Evolutionary conservation across 2,113 vertebrate genomes (phyloP), one percentile per base, ranked within the genome.

Genomic region (Cromileptes altivelis): DNA sequence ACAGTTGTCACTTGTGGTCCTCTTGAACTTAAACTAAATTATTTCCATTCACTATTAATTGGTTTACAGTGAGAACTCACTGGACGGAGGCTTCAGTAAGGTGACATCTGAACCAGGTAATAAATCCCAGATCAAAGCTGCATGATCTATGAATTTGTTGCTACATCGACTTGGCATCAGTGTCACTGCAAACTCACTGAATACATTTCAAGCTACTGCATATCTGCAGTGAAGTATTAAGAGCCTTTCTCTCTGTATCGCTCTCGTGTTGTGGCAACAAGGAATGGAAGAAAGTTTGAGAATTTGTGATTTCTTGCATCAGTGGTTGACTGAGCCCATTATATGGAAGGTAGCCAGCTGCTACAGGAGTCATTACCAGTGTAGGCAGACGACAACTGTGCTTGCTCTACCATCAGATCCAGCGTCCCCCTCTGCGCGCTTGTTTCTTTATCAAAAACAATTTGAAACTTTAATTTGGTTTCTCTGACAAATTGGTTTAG

Each of bases 321-420:
- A 65, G 4, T 80, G 68, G 50, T 33, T 74, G 75, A 53, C 55
- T 60, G 30, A 62, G 78, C 37, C 60, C 56, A 71, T 78, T 83
- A 56, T 40, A 64, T 68, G 37, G 57, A 64, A 55, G 4, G 45
- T 55, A 70, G 57, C 50, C 75, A 73, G 68, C 40, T 10, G 15
- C 2, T 56, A 33, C 56, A 64, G 50, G 52, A 65, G 15, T 64
- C 63, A 58, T 76, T 77, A 75, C 67, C 21, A 76, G 18, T 56
- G 58, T 47, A 57, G 40, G 19, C 19, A 19, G 50, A 42, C 19
- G 63, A 56, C 71, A 74, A 69, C 21, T 70, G 68, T 77, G 53
- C 47, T n/a, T 53, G 25, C 53, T 74, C 58, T 56, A 18, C 47
- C 27, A 37, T 67, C 53, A 57, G 17, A 50, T 69, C 33, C 27